phyloP scores from a whole-genome alignment of 2,113 vertebrate genomes.

The Hippocampus comes region DNA sequence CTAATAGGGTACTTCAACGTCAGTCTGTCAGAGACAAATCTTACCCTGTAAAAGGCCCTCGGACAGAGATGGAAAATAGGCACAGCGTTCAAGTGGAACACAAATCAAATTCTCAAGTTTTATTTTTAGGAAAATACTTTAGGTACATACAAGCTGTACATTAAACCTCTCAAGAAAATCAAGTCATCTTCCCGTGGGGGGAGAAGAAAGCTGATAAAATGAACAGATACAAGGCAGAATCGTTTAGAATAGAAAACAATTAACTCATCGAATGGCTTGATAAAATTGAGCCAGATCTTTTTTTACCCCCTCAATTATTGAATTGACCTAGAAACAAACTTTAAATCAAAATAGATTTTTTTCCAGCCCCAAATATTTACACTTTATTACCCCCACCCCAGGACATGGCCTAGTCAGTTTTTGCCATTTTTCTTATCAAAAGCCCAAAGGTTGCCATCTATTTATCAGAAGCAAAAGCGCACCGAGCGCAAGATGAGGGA shows the following conservation, averaged over 20 bases:
- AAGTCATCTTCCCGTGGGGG: conserved; percentile 32
- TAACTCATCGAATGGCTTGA: conserved; percentile 28
- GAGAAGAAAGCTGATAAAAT: conserved; percentile 38
- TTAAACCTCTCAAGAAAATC: conserved; percentile 49
- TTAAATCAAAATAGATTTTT: conserved; percentile 11
- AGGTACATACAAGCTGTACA: conserved; percentile 75
- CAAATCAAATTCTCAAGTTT: conserved; percentile 35
- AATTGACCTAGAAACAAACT: neutral
- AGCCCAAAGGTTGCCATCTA: conserved; percentile 4
- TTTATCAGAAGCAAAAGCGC: conserved; percentile 4
- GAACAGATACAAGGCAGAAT: conserved; percentile 31
- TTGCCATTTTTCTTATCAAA: neutral
- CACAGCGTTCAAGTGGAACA: conserved; percentile 8
- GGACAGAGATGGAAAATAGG: neutral
- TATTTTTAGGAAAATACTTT: conserved; percentile 77
- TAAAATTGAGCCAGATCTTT: conserved; percentile 36
- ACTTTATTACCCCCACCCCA: neutral
- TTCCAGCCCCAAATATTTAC: neutral
- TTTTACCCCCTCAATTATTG: conserved; percentile 30
- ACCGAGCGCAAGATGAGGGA: neutral
- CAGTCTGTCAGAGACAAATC: too few species aligned
- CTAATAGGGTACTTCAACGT: too few species aligned
- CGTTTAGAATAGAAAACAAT: conserved; percentile 26
- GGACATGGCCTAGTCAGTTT: neutral
- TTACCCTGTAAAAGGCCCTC: neutral